Percentiles rank a stretch among this genome's conserved stretches.
Conservation (phyloP, 2,888 invertebrate genomes). For the Epinotia demarniana region DNA sequence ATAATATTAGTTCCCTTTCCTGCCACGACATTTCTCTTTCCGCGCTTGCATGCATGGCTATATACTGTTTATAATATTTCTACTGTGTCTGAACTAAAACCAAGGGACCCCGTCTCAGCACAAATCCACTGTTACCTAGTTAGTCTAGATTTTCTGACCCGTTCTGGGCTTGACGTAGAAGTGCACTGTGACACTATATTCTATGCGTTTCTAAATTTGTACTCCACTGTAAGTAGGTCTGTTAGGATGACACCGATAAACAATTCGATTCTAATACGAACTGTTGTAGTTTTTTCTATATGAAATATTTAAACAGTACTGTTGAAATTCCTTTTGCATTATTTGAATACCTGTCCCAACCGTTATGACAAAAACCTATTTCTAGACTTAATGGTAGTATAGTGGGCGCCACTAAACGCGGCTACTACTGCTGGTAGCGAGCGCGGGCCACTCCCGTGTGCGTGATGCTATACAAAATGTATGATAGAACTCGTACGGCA, state of each 20-base stretch:
- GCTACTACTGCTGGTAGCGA: too few relatives aligned
- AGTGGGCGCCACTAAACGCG: too few relatives aligned
- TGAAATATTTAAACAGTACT: not conserved
- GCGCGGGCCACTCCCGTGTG: too few relatives aligned
- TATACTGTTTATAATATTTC: constrained; percentile 21
- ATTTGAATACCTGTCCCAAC: not conserved
- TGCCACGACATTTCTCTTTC: too few relatives aligned
- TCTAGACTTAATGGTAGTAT: not conserved
- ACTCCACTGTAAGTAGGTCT: constrained; percentile 10
- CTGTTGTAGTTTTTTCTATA: not conserved
- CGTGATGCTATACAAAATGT: too few relatives aligned
- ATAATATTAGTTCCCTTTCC: too few relatives aligned
- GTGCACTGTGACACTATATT: constrained; percentile 32
- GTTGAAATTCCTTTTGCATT: not conserved
- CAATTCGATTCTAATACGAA: not conserved
- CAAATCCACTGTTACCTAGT: constrained; percentile 57
- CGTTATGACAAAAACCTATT: not conserved
- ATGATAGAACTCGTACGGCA: too few relatives aligned
- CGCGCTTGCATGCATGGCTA: not conserved
- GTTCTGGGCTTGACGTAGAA: constrained; percentile 42
- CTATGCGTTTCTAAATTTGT: constrained; percentile 35
- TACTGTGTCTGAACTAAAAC: constrained; percentile 50
- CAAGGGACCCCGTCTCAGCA: constrained; percentile 75
- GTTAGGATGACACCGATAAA: constrained; percentile 22
- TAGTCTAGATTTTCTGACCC: constrained; percentile 48